phyloP scores from a whole-genome alignment of 2,113 vertebrate species.

The Cyprinus carpio region DNA sequence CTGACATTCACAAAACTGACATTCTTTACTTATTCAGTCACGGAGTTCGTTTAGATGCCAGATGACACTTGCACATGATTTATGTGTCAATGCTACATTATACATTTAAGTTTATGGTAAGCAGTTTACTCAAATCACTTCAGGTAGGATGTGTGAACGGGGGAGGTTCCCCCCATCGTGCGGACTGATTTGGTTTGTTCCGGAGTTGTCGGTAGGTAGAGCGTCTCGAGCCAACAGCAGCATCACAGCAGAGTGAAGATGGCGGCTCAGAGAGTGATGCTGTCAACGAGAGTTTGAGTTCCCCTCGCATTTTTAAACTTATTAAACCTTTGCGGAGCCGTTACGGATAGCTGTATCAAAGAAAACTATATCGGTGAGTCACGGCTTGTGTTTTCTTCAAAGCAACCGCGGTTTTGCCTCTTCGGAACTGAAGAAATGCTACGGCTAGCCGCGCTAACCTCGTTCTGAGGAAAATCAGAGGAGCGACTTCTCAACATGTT shows the following conservation, averaged over 20 bases:
- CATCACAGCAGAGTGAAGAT: constrained; percentile 64
- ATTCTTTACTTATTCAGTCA: neutral
- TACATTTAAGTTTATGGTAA: neutral
- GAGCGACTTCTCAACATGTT: neutral
- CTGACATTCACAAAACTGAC: neutral
- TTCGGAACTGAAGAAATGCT: constrained; percentile 23
- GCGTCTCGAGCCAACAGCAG: constrained; percentile 52
- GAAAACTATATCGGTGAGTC: constrained; percentile 54
- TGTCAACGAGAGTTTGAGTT: constrained; percentile 64
- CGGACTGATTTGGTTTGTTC: constrained; percentile 50
- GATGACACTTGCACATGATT: neutral
- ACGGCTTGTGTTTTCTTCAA: neutral
- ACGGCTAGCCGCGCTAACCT: constrained; percentile 42
- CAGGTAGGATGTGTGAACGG: too few species aligned
- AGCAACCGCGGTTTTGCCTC: neutral
- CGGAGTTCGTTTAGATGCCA: neutral
- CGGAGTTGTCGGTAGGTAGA: constrained; percentile 55
- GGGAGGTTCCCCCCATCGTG: neutral
- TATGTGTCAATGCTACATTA: neutral
- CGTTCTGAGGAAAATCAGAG: constrained; percentile 14
- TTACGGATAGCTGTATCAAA: neutral
- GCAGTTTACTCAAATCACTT: neutral
- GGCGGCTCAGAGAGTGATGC: constrained; percentile 62
- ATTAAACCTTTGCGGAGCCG: neutral
- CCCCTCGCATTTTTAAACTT: constrained; percentile 28